These are phyloP conservation scores for Melanophora roralis DNA, from an alignment of 2,888 invertebrate genomes.

Conservation along the genomic window DNA sequence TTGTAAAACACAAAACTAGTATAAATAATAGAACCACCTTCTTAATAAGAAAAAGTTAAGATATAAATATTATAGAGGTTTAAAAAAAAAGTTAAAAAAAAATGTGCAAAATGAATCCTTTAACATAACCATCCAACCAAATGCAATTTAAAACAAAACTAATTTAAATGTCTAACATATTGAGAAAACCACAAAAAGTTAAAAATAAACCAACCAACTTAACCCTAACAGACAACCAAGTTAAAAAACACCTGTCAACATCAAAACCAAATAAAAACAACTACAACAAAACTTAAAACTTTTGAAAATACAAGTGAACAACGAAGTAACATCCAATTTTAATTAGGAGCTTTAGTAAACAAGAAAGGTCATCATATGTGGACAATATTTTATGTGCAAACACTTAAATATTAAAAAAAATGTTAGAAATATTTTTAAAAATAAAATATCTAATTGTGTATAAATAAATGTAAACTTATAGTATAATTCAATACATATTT, in stretches of 20 bases:
- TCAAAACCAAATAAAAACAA: not conserved
- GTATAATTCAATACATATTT: not conserved
- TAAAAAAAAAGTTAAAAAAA: not conserved
- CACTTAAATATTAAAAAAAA: not conserved
- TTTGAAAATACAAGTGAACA: not conserved
- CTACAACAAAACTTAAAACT: not conserved
- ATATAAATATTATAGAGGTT: too few species aligned
- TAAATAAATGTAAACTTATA: not conserved
- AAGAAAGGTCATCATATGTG: not conserved
- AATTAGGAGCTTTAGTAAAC: conserved; percentile 34
- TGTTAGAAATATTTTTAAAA: not conserved
- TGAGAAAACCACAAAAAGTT: not conserved
- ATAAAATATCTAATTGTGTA: not conserved
- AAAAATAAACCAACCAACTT: not conserved
- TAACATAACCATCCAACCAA: not conserved
- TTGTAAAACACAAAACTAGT: not conserved
- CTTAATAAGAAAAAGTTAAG: too few species aligned
- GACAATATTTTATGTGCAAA: not conserved
- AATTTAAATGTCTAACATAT: not conserved
- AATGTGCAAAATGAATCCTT: not conserved
- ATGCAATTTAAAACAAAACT: not conserved
- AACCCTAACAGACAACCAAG: not conserved
- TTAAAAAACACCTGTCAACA: conserved; percentile 11
- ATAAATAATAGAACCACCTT: not conserved
- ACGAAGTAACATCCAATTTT: conserved; percentile 10